Percentiles rank a stretch among this genome's conserved stretches.
phyloP scores from a whole-genome alignment of 2,113 vertebrate genomes.

The Progne subis region DNA sequence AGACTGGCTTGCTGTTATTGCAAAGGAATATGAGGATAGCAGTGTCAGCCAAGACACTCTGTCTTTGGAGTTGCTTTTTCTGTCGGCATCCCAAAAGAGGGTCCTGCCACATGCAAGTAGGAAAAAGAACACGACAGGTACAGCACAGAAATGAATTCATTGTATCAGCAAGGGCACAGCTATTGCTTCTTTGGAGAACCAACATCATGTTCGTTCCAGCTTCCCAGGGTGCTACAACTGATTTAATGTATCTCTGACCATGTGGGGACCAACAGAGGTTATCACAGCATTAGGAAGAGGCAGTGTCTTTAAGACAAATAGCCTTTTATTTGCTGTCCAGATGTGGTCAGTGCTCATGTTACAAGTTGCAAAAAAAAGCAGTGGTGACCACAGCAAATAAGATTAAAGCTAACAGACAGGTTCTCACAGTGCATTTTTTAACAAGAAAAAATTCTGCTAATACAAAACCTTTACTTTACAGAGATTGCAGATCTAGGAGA shows the following conservation, averaged over 20 bases:
- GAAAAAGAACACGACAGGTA: background rate
- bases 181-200: background rate
- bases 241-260: background rate
- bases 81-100: background rate
- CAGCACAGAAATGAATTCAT: background rate
- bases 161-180: background rate
- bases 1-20: background rate
- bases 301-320: background rate
- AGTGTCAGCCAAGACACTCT: background rate
- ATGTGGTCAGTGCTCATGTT: background rate
- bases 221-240: background rate
- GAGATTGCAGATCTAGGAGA: conserved; percentile 2
- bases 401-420: background rate
- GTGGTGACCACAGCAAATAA: background rate
- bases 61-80: background rate
- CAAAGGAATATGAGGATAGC: background rate
- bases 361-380: background rate
- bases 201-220: rapidly evolving
- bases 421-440: background rate
- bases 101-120: background rate
- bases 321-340: background rate
- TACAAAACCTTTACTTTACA: background rate
- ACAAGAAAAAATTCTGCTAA: background rate
- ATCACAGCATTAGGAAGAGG: background rate
- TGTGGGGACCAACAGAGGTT: background rate